These are phyloP conservation scores for Pandemis heparana DNA, from an alignment of 2,888 invertebrate genomes.

Conservation along the genomic window DNA sequence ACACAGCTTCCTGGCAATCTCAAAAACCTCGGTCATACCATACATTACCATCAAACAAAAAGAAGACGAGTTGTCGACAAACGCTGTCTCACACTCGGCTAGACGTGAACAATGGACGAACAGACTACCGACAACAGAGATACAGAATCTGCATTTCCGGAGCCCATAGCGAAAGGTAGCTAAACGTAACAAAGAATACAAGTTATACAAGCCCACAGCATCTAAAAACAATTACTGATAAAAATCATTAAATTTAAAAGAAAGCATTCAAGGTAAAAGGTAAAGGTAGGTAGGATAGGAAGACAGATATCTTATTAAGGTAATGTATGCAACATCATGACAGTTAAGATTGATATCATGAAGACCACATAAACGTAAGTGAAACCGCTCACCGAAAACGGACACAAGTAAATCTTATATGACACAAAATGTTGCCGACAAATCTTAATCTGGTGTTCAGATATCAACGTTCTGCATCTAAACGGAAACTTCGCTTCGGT, in stretches of 20 bases:
- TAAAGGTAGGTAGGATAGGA: neutral
- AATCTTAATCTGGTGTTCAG: constrained; percentile 5
- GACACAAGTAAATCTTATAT: constrained; percentile 11
- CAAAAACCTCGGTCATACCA: neutral
- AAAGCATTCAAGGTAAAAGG: neutral
- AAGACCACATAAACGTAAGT: constrained; percentile 7
- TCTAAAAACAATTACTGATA: neutral
- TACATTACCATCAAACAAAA: constrained; percentile 21
- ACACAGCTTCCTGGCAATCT: neutral
- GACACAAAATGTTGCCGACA: constrained; percentile 8
- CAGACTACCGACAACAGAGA: constrained; percentile 35
- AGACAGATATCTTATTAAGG: constrained; percentile 2
- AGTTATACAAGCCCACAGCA: neutral
- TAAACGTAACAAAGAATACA: constrained; percentile 17
- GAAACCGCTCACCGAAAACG: constrained; percentile 21
- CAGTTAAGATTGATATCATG: constrained; percentile 27
- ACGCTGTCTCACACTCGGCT: constrained; percentile 43
- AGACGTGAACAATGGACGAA: constrained; percentile 45
- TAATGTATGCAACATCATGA: constrained; percentile 4
- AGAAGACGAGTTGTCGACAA: constrained; percentile 27
- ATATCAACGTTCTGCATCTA: constrained; percentile 26
- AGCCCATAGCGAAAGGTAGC: constrained; percentile 22
- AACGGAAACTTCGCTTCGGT: constrained; percentile 32
- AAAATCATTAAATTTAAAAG: constrained; percentile 4
- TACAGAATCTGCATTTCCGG: constrained; percentile 43